A percentile compares a stretch with the other conserved stretches of the same genome.
Conservation (phyloP, 2,797 vertebrate genomes). For the Parotocinclus haroldoi region DNA sequence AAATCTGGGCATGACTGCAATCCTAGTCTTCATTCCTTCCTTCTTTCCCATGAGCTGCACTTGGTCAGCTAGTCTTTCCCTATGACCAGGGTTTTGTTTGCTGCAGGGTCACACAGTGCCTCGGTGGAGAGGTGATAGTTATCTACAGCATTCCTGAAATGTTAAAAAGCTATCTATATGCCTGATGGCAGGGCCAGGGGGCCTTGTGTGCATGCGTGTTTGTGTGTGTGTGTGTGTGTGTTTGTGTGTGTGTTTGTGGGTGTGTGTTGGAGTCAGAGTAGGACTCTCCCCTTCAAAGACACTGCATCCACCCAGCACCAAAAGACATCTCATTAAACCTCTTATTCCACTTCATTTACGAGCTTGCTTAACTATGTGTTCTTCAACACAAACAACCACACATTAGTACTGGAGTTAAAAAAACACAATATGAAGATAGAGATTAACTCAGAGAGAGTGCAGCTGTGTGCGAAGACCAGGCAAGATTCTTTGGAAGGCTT, state of each 20-base stretch:
- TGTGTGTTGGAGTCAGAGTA: not conserved
- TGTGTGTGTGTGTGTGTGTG: conserved; percentile 20
- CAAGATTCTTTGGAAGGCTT: conserved; percentile 41
- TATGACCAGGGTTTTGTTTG: conserved; percentile 62
- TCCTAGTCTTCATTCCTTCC: conserved; percentile 32
- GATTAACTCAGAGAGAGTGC: conserved; percentile 57
- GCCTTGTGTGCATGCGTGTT: conserved; percentile 33
- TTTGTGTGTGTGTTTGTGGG: too few relatives aligned
- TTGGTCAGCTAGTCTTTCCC: conserved; percentile 38
- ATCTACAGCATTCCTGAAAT: conserved; percentile 92
- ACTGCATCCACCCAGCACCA: conserved; percentile 37
- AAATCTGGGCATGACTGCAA: conserved; percentile 56
- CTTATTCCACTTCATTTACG: conserved; percentile 79
- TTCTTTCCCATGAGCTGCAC: conserved; percentile 23
- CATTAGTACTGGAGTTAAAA: conserved; percentile 70
- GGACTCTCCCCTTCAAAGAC: conserved; percentile 54
- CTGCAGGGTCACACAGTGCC: conserved; percentile 72
- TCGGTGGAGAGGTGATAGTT: conserved; percentile 80
- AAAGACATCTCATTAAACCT: conserved; percentile 72
- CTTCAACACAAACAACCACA: conserved; percentile 67
- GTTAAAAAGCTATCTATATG: conserved; percentile 79
- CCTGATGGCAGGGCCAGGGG: conserved; percentile 69
- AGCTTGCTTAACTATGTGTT: conserved; percentile 74
- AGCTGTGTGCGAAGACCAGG: conserved; percentile 61
- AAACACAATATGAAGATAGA: conserved; percentile 38